Percentiles rank a stretch among this genome's conserved stretches.
These are phyloP conservation scores for Pocillopora verrucosa DNA, from an alignment of 64 coral and sea anemone genomes.

Conservation along the genomic window DNA sequence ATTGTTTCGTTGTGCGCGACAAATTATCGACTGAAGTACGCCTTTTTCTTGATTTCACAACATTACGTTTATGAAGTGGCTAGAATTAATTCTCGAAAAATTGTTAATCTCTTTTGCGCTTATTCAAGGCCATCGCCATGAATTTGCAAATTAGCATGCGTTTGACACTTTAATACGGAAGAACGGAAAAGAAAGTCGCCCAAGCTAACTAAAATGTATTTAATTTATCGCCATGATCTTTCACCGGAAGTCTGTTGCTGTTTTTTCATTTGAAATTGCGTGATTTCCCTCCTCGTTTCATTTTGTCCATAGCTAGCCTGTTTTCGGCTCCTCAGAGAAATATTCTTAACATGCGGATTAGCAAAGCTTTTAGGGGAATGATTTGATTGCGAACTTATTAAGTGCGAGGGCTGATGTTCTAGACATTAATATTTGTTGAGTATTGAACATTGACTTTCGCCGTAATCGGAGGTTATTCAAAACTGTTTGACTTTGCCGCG, in stretches of 20 bases:
- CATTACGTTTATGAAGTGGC: neutral
- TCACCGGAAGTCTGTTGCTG: constrained; percentile 30
- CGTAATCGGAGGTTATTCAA: neutral
- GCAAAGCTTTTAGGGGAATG: neutral
- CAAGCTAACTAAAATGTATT: constrained; percentile 28
- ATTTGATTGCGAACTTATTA: neutral
- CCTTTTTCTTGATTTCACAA: neutral
- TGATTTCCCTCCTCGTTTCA: neutral
- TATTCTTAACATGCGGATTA: constrained; percentile 24
- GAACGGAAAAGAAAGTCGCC: neutral
- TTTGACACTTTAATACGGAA: constrained; percentile 6
- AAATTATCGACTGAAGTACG: neutral
- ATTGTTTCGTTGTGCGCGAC: neutral
- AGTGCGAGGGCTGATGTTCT: neutral
- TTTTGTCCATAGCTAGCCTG: neutral
- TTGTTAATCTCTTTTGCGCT: constrained; percentile 3
- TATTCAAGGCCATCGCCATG: neutral
- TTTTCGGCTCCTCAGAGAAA: neutral
- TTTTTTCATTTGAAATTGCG: neutral
- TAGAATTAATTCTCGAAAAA: neutral
- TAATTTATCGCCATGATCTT: constrained; percentile 19
- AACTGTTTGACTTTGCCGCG: constrained; percentile 23
- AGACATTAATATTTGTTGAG: neutral
- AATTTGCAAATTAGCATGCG: constrained; percentile 24
- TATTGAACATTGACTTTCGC: neutral